These are phyloP conservation scores for Danaus melanippus DNA, from an alignment of 1,140 invertebrate genomes.

Conservation along the genomic window DNA sequence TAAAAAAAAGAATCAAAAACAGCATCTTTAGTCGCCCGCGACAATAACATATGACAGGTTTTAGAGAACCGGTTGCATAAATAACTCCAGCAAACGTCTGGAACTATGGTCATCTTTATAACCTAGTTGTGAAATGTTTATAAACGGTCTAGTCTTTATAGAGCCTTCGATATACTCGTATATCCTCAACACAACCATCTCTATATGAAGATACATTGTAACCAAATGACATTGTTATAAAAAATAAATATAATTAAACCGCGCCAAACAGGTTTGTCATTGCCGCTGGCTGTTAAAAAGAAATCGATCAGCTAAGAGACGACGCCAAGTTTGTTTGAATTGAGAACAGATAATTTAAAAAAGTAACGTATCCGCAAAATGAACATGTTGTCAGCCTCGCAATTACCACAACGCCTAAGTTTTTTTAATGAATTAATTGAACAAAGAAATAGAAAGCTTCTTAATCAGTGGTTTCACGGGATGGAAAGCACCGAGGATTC, in stretches of 20 bases:
- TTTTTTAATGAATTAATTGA: conserved; percentile 36
- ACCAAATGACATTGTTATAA: conserved; percentile 1
- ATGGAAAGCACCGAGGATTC: conserved; percentile 35
- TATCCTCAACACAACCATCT: too few species aligned
- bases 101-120: too few species aligned
- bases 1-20: too few species aligned
- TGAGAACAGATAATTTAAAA: conserved; percentile 5
- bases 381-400: conserved; percentile 21
- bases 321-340: conserved; percentile 3
- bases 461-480: conserved; percentile 28
- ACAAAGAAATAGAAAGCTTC: conserved; percentile 45
- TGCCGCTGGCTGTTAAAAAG: not conserved
- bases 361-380: conserved; percentile 3
- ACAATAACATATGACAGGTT: too few species aligned
- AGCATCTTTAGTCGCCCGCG: too few species aligned
- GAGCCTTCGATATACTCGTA: too few species aligned
- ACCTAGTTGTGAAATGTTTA: too few species aligned
- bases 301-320: not conserved
- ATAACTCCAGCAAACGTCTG: too few species aligned
- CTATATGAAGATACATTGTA: too few species aligned
- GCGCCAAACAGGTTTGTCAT: conserved; percentile 1
- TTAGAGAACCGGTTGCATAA: too few species aligned
- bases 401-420: conserved; percentile 32
- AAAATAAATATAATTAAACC: conserved; percentile 9
- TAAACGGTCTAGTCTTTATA: too few species aligned